Evolutionary conservation across 2,888 invertebrate genomes (phyloP), one percentile per base, ranked within the genome.

Genomic region (Crocallis elinguaria): DNA sequence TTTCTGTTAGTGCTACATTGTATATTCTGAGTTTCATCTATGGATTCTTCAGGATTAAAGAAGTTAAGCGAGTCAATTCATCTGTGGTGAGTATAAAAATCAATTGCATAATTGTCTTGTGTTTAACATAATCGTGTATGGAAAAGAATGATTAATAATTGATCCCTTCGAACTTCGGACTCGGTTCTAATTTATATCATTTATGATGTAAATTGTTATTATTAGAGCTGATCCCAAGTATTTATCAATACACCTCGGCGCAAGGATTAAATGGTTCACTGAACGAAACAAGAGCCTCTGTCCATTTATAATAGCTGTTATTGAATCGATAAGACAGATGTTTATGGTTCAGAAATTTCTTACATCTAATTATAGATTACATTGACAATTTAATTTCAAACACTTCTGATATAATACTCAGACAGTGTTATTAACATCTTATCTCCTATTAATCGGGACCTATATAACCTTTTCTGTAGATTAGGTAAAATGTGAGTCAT

Each of bases 1-100:
- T 96, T 75, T 93, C 95, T 3, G 93, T 96, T 54, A 95, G 96
- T 65, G 95, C 96, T 0, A 92, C 93, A 1, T 89, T 96, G 65
- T 96, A 96, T 75, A 82, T 96, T 21, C 77, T 96, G 57, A 94
- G 95, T 54, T 94, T 97, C 70, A 84, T 94, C 50, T 96, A 96
- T 67, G 96, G 96, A 0, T 92, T 94, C 65, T 93, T 94, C 62
- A 93, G 94, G 60, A 93, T 97, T 59, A 93, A 95, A 57, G 96
- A 97, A 82, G 92, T 93, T 32, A 94, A 92, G 67, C 83, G 78
- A 64, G 71, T 71, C 5, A 75, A 86, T 52, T 57, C 81, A 5
- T 72, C 69, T 55, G 67, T 76, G 71, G 90, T 91, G 63, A 83
- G 90, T 84, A 73, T 64, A 35, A 32, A n/a, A n/a, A n/a, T n/a